A percentile compares a stretch with the other conserved stretches of the same genome.
Conservation (phyloP, 2,113 vertebrate genomes). For the Pachyramphus minor region DNA sequence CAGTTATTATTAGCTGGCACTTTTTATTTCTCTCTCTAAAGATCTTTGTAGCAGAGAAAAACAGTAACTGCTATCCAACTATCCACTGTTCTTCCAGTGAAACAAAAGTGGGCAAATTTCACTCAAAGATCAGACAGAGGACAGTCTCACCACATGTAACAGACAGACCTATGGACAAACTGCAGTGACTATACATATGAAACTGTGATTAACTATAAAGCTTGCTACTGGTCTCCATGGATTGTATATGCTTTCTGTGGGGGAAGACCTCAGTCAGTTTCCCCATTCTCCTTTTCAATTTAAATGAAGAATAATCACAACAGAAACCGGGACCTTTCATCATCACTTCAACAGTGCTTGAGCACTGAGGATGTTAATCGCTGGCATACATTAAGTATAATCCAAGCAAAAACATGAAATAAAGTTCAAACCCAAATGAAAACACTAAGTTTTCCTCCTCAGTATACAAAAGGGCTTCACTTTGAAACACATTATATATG, state of each 20-base stretch:
- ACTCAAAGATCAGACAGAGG: not conserved
- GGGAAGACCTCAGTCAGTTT: not conserved
- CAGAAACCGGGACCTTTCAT: not conserved
- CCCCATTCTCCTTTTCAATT: not conserved
- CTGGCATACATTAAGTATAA: not conserved
- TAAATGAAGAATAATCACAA: not conserved
- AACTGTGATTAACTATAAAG: not conserved
- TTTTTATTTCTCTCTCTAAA: not conserved
- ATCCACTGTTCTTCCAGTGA: not conserved
- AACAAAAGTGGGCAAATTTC: not conserved
- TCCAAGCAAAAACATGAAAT: not conserved
- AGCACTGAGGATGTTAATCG: not conserved
- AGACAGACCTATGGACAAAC: not conserved
- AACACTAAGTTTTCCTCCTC: not conserved
- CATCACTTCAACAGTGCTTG: not conserved
- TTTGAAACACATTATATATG: not conserved
- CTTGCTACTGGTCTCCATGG: not conserved
- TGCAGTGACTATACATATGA: not conserved
- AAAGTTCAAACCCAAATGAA: not conserved
- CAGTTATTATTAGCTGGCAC: conserved; percentile 30
- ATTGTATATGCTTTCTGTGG: not conserved
- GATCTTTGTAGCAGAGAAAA: not conserved
- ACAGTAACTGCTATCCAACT: not conserved
- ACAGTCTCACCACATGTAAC: not conserved
- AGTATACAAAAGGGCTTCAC: not conserved